Base-by-base conservation (phyloP, 2,888 invertebrate genomes). In the Mactromeris polynyma region DNA sequence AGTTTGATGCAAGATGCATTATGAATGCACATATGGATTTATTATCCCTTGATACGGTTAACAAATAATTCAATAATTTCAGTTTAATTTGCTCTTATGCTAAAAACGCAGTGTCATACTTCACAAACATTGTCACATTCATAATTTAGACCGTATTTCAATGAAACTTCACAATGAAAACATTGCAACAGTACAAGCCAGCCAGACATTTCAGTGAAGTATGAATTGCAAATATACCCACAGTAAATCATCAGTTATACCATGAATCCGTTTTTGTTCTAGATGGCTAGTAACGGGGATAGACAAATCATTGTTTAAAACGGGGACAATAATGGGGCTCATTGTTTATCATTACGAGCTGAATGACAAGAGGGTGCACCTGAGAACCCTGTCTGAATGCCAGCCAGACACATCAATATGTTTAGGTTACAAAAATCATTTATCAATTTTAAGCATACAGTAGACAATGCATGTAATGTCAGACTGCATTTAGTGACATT, bases 11-110 rank as follows among this genome's bases (percentile, higher is more conserved):
- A 46, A 26, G 9, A 64, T 11, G 26, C 26, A 64, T 64, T n/a
- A 26, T 64, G 26, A 64, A 11, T 9, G 9, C 11, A 26, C 58
- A 26, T 64, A n/a, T 64, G 26, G 58, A 64, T 64, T 64, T 26
- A 26, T 26, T 64, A 26, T 26, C n/a, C n/a, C n/a, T n/a, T 26
- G 26, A 64, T 64, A 64, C 1, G 58, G n/a, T 64, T 64, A 64
- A 64, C 58, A 64, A 64, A 64, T 11, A 26, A 64, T 64, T 64
- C n/a, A 64, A 64, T 64, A 64, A 64, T 26, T 64, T 64, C n/a
- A 11, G 58, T 64, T 64, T 26, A 64, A 64, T 64, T 64, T 64
- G 26, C 58, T 26, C 26, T n/a, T n/a, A 64, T 26, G 58, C 58
- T 26, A 26, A n/a, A 64, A 64, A n/a, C 26, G 26, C 26, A 9